Evolutionary conservation across 2,797 vertebrate genomes (phyloP), one percentile per base, ranked within the genome.

Genomic region (Onychomys torridus): DNA sequence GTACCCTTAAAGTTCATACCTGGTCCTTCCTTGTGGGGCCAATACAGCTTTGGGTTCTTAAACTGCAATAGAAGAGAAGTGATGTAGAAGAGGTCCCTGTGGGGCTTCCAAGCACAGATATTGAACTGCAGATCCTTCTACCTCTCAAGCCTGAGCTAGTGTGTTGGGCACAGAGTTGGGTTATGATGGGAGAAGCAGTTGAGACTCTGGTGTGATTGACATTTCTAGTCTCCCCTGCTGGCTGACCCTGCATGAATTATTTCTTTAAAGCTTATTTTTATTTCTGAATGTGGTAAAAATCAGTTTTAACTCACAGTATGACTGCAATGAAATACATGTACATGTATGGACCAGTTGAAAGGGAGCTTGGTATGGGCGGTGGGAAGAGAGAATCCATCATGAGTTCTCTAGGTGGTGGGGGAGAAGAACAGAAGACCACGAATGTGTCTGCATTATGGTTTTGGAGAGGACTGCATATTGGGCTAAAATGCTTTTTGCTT

Each of bases 361-460:
- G 71, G 43, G 69, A 14, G 25, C 21, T 69, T 29, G 11, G 32
- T 32, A 6, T 4, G 7, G 25, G 65, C 5, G 7, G 25, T 27
- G 3, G 1, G 6, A 1, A 12, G 27, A 7, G 73, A n/a, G 17
- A 13, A 57, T n/a, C 37, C 46, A 34, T 16, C 0, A 0, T 0
- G 49, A 13, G 40, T 13, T 46, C 90, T 29, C 46, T 6, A 13
- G 29, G 71, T 4, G 5, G 59, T 49, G 0, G 4, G 46, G 55
- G 57, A 12, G 34, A 61, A 11, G 91, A 90, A 77, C 46, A 34
- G 65, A 11, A 27, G 49, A 67, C 63, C 2, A 37, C 9, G 61
- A 52, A 52, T 10, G 6, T 13, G 32, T 5, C 82, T 55, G 1
- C 2, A 9, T 75, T 63, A 21, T 52, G 49, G 27, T 82, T 91